Evolutionary conservation across 2,888 invertebrate genomes (phyloP), one percentile per base, ranked within the genome.

Genomic region (Baccha elongata): DNA sequence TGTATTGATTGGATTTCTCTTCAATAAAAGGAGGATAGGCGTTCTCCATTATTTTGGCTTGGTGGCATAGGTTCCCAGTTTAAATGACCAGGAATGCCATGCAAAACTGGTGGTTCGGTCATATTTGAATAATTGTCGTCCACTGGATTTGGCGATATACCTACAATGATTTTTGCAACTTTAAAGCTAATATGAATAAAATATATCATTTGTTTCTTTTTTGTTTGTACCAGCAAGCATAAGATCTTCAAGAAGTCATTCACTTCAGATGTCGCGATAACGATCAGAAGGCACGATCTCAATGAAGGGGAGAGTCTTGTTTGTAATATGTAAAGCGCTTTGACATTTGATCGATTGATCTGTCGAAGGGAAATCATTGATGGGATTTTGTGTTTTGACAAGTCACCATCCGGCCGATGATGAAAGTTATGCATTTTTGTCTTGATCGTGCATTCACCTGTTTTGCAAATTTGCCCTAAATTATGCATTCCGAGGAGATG

Each of bases 311-410:
- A 40, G 64, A 71, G 75, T 46, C 60, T 62, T 26, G 35, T 32
- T 62, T 55, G 19, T 19, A n/a, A 8, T 3, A 35, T 15, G 26
- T 23, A 55, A 13, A 10, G 11, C 13, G 3, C 5, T 29, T 44
- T 80, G 80, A 75, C 81, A 67, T 62, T 53, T 81, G 81, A 81
- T 76, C 58, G 81, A 81, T 81, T 75, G 81, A 81, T 81, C 80
- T 71, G 76, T 76, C 76, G 60, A 67, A 46, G 53, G 46, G 37
- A 3, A 71, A 65, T 13, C 52, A 29, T 42, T 58, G 72, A 71
- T 71, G 64, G 8, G 60, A 68, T 35, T 44, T 44, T 60, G 42
- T 19, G 42, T 75, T 60, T 75, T 68, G 68, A 75, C 60, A 60
- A 60, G 52, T 60, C 74, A 74, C 50, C 23, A 46, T 19, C 58